Conservation (phyloP, 2,113 vertebrate genomes). For the Datnioides undecimradiatus region DNA sequence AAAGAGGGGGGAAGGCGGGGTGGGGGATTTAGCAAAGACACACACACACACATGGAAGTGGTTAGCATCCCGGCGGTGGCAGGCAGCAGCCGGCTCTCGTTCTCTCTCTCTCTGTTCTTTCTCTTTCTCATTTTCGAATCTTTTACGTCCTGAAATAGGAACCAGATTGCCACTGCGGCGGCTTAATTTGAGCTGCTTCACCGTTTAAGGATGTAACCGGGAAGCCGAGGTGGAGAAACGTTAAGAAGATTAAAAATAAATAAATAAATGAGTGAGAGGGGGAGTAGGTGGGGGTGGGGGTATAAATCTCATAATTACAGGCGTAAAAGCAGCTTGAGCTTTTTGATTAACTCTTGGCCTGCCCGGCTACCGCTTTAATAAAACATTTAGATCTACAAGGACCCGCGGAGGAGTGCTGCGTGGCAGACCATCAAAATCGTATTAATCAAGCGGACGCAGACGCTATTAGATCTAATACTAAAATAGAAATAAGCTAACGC, state of each 20-base stretch:
- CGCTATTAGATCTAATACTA: neutral
- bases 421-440: conserved; percentile 18
- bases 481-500: neutral
- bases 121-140: conserved; percentile 81
- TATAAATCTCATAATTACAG: conserved; percentile 81
- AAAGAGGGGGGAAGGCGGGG: conserved; percentile 59
- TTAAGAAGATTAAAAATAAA: conserved; percentile 60
- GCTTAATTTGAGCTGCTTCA: conserved; percentile 79
- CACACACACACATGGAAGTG: conserved; percentile 81
- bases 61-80: conserved; percentile 82
- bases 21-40: conserved; percentile 72
- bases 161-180: conserved; percentile 82
- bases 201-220: conserved; percentile 81
- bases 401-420: conserved; percentile 1
- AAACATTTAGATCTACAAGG: conserved; percentile 34
- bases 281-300: conserved; percentile 65
- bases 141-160: conserved; percentile 85
- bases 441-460: conserved; percentile 37
- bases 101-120: conserved; percentile 75
- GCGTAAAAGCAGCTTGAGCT: conserved; percentile 66
- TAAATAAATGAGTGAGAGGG: too few relatives aligned
- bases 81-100: conserved; percentile 71
- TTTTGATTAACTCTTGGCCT: conserved; percentile 65
- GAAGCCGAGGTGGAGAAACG: conserved; percentile 82
- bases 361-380: conserved; percentile 58